phyloP scores from a whole-genome alignment of 2,797 vertebrate species.

The Sebastes vulpes region DNA sequence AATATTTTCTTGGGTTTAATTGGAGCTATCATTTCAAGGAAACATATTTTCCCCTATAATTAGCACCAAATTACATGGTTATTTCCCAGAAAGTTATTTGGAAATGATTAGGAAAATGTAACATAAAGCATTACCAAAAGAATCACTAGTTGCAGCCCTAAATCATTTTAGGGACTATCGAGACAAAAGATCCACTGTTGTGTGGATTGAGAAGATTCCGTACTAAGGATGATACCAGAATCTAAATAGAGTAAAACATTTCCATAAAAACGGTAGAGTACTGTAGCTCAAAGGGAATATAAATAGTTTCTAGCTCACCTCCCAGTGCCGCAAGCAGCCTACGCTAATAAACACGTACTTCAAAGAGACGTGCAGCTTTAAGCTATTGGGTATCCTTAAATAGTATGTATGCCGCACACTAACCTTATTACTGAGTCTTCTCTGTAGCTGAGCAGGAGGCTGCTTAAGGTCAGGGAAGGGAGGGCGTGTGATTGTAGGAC shows the following conservation, averaged over 20 bases:
- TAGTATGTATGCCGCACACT: conserved; percentile 32
- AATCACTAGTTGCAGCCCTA: neutral
- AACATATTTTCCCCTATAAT: neutral
- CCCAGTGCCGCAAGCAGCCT: neutral
- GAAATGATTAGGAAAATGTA: neutral
- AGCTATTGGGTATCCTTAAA: neutral
- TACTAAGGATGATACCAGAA: neutral
- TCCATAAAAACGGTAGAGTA: neutral
- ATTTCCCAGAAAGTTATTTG: neutral
- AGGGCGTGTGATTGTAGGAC: conserved; percentile 30
- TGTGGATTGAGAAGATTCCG: neutral
- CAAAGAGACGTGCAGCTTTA: neutral
- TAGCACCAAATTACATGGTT: neutral
- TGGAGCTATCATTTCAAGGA: neutral
- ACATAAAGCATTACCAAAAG: neutral
- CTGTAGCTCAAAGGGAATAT: neutral
- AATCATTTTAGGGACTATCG: neutral
- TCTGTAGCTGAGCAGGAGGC: conserved; percentile 32
- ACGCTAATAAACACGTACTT: neutral
- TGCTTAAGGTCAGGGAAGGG: conserved; percentile 19
- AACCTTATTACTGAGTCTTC: conserved; percentile 48
- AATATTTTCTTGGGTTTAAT: neutral
- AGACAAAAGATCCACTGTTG: neutral
- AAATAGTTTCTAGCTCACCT: conserved; percentile 11
- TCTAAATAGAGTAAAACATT: neutral